phyloP scores from a whole-genome alignment of 2,113 vertebrate genomes.

The Eudyptes chrysolophus region DNA sequence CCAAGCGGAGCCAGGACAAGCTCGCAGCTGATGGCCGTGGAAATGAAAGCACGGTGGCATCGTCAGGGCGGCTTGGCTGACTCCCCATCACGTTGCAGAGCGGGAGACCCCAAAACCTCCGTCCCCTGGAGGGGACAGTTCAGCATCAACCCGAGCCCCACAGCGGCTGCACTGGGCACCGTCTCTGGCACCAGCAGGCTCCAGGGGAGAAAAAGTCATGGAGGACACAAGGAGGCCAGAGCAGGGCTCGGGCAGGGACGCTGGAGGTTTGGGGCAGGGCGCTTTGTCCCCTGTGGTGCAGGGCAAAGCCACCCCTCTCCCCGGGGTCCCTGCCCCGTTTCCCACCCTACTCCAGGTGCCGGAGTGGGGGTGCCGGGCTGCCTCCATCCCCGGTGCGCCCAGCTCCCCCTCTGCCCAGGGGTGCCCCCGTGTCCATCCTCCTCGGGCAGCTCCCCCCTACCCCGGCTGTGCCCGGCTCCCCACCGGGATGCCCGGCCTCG shows the following conservation, averaged over 20 bases:
- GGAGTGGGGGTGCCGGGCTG: background rate
- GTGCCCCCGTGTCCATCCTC: background rate
- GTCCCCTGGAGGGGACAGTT: rapidly evolving
- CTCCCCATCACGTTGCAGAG: rapidly evolving
- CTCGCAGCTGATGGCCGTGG: rapidly evolving
- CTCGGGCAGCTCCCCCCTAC: background rate
- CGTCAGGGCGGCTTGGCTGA: rapidly evolving
- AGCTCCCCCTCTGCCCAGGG: background rate
- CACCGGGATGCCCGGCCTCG: too few species aligned
- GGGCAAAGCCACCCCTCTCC: background rate
- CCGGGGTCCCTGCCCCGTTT: background rate
- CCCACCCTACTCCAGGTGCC: background rate
- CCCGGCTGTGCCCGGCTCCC: background rate
- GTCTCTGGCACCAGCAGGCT: background rate
- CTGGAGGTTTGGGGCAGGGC: background rate
- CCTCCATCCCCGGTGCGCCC: too few species aligned
- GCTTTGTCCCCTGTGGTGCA: background rate
- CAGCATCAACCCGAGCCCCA: rapidly evolving
- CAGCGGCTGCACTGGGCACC: background rate
- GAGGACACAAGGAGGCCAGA: background rate
- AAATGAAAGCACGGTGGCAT: background rate
- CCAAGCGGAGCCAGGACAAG: background rate
- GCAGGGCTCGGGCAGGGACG: too few species aligned
- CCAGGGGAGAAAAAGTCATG: background rate
- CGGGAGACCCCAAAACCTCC: background rate